A percentile compares a stretch with the other conserved stretches of the same genome.
Evolutionary conservation across 2,113 vertebrate species (phyloP).

Genomic region (Grallaria varia): DNA sequence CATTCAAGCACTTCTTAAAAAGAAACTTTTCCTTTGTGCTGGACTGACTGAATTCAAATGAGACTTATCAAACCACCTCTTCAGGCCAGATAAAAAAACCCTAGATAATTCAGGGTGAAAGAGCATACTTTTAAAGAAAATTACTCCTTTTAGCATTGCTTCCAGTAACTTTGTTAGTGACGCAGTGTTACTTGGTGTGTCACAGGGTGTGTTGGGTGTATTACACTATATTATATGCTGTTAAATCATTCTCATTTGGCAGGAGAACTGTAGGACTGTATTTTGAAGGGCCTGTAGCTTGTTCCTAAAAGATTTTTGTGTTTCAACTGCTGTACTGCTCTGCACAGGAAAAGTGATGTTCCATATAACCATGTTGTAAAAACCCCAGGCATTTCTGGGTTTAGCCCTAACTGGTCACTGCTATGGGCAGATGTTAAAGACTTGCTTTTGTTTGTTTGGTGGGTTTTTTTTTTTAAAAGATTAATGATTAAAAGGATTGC

Average conservation of each 20-base stretch:
- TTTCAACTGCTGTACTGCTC: background rate
- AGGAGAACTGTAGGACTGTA: background rate
- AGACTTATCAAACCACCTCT: background rate
- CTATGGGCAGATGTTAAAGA: background rate
- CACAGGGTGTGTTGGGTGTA: slow-evolving; percentile 35
- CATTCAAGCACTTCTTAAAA: background rate
- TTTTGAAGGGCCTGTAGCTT: background rate
- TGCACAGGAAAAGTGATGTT: background rate
- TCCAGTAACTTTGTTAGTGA: slow-evolving; percentile 9
- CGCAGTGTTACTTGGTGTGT: background rate
- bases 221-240: background rate
- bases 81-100: background rate
- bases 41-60: background rate
- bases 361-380: background rate
- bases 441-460: background rate
- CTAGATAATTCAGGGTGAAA: background rate
- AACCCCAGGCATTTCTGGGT: background rate
- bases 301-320: background rate
- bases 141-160: background rate
- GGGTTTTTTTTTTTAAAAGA: background rate
- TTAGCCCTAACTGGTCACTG: background rate
- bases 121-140: background rate
- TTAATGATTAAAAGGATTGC: background rate
- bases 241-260: background rate
- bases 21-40: background rate